Conservation (phyloP, 2,888 invertebrate genomes). For the Conus canariensis region DNA sequence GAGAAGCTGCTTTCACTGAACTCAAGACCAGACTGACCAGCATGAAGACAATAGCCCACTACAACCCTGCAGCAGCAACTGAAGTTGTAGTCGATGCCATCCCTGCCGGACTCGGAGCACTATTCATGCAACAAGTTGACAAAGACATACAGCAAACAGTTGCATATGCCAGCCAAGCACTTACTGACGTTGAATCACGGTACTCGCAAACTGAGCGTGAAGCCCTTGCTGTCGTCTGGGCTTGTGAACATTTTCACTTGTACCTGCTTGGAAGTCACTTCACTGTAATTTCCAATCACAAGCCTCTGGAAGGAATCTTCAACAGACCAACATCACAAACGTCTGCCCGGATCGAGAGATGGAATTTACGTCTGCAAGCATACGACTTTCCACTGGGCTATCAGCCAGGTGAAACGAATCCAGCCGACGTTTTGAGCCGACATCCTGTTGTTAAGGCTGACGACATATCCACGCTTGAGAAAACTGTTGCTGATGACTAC, state of each 20-base stretch:
- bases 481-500: neutral
- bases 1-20: slow-evolving; percentile 49
- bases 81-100: slow-evolving; percentile 29
- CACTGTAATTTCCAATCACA: neutral
- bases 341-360: slow-evolving; percentile 53
- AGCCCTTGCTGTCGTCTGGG: neutral
- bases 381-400: slow-evolving; percentile 53
- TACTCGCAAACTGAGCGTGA: neutral
- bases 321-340: slow-evolving; percentile 56
- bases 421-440: slow-evolving; percentile 36
- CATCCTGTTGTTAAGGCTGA: neutral
- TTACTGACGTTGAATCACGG: neutral
- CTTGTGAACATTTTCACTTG: neutral
- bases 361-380: slow-evolving; percentile 51
- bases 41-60: slow-evolving; percentile 48
- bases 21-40: slow-evolving; percentile 49
- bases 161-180: neutral
- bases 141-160: too few species aligned
- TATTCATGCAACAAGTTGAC: neutral
- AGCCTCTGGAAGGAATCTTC: neutral
- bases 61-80: slow-evolving; percentile 57
- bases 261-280: neutral
- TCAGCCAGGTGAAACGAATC: slow-evolving; percentile 55
- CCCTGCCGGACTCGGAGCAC: neutral
- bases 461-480: too few species aligned